A percentile compares a stretch with the other conserved stretches of the same genome.
These are phyloP conservation scores for Ptiloglossa arizonensis DNA, from an alignment of 1,140 invertebrate genomes.

Conservation along the genomic window DNA sequence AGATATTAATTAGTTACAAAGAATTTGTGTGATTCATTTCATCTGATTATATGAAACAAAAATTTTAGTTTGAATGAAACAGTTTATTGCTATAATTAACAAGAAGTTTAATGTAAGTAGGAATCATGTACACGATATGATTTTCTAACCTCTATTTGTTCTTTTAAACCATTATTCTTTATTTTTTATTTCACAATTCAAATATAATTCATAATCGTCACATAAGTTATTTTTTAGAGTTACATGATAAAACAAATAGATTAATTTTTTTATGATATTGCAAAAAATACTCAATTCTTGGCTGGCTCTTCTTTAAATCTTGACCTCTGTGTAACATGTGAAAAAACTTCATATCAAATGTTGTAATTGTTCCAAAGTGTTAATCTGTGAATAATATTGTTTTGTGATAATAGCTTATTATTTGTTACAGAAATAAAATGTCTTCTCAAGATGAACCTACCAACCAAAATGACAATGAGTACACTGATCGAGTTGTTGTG, in stretches of 20 bases:
- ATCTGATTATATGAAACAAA: not conserved
- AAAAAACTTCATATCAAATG: not conserved
- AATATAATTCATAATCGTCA: not conserved
- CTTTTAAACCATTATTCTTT: not conserved
- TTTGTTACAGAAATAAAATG: conserved; percentile 58
- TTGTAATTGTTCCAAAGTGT: not conserved
- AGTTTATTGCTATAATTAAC: not conserved
- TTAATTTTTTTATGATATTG: not conserved
- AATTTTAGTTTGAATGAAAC: too few species aligned
- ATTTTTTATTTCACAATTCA: not conserved
- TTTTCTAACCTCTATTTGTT: conserved; percentile 1
- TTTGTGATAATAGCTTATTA: not conserved
- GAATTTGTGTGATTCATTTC: not conserved
- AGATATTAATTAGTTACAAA: not conserved
- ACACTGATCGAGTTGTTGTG: conserved; percentile 65
- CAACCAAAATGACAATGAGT: not conserved
- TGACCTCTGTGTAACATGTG: not conserved
- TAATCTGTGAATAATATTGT: not conserved
- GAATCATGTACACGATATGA: conserved; percentile 26
- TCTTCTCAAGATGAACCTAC: conserved; percentile 25
- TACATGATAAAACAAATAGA: not conserved
- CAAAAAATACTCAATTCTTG: not conserved
- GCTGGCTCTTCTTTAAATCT: not conserved
- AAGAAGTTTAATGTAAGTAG: not conserved
- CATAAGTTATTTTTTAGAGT: not conserved